Percentiles rank a stretch among this genome's conserved stretches.
These are phyloP conservation scores for Chloropsis hardwickii DNA, from an alignment of 2,113 vertebrate species.

Conservation along the genomic window DNA sequence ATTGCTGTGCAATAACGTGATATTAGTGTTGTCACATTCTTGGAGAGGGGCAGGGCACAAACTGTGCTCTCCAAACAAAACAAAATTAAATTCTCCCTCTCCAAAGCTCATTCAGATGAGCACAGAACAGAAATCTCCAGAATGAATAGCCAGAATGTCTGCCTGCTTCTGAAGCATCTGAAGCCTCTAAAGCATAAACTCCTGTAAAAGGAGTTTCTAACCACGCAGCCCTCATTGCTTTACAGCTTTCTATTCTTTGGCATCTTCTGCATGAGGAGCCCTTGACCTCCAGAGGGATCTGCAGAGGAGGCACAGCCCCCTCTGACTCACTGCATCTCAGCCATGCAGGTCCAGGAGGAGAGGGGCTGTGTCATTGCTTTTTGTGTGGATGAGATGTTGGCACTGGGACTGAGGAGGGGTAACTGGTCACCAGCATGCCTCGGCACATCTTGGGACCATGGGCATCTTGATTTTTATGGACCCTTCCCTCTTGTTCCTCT, in stretches of 20 bases:
- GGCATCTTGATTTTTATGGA: background rate
- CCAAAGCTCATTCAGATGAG: background rate
- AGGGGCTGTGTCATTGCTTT: background rate
- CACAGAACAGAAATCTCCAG: background rate
- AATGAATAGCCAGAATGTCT: background rate
- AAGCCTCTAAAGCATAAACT: background rate
- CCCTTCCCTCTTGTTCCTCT: background rate
- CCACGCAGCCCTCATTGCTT: background rate
- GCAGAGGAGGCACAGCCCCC: background rate
- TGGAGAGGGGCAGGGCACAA: background rate
- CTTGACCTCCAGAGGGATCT: background rate
- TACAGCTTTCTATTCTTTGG: background rate
- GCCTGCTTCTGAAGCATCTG: background rate
- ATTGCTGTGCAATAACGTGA: background rate
- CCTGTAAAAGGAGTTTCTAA: background rate
- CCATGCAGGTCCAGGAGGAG: background rate
- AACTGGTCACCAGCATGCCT: background rate
- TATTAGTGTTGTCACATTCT: background rate
- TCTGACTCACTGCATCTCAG: background rate
- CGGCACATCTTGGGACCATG: background rate
- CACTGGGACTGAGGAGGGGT: background rate
- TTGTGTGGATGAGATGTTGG: background rate
- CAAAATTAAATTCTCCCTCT: background rate
- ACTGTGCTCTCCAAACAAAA: background rate
- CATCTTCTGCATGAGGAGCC: rapidly evolving